Percentiles rank a stretch among this genome's conserved stretches.
Conservation (phyloP, 2,113 vertebrate species). For the Chrysochloris asiatica region DNA sequence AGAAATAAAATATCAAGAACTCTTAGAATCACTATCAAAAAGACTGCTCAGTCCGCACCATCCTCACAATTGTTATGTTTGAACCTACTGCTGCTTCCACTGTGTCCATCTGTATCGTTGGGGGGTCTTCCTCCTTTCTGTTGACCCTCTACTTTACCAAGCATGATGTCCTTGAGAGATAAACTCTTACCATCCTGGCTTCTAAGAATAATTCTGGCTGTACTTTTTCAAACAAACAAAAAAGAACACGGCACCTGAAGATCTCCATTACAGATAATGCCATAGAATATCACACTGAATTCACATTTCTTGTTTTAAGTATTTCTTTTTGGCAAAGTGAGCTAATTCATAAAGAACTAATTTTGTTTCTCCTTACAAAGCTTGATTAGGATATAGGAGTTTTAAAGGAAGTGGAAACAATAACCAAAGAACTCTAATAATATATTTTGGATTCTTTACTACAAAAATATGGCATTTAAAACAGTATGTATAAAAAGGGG, state of each 20-base stretch:
- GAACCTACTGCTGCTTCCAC: too few relatives aligned
- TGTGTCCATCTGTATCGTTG: too few relatives aligned
- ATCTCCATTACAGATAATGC: not conserved
- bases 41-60: too few relatives aligned
- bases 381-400: not conserved
- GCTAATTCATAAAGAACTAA: not conserved
- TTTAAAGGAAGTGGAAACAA: slow-evolving; percentile 26
- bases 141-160: too few relatives aligned
- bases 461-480: slow-evolving; percentile 19
- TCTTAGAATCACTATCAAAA: too few relatives aligned
- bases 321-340: slow-evolving; percentile 18
- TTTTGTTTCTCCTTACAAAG: slow-evolving; percentile 15
- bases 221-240: too few relatives aligned
- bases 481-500: too few relatives aligned
- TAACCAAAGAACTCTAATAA: not conserved
- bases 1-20: not conserved
- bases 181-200: too few relatives aligned
- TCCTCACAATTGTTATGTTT: too few relatives aligned
- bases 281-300: not conserved
- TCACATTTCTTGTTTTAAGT: slow-evolving; percentile 22
- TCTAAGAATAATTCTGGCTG: too few relatives aligned
- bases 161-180: too few relatives aligned
- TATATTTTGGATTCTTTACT: not conserved
- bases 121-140: too few relatives aligned
- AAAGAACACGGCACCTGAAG: not conserved